Evolutionary conservation across 1,140 invertebrate species (phyloP).

Genomic region (Pinna nobilis): DNA sequence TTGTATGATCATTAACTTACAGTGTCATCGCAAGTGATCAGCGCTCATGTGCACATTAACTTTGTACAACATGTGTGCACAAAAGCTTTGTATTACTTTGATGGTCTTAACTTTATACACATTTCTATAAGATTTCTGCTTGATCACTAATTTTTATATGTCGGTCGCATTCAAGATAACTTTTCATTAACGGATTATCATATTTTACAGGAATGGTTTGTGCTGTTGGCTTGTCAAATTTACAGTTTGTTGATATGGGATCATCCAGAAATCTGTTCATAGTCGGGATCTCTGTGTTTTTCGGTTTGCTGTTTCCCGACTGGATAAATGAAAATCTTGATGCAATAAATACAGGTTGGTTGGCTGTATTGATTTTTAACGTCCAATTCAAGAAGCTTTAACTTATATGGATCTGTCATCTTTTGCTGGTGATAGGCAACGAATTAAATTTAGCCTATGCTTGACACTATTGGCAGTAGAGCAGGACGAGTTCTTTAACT

Average conservation of each 20-base stretch:
- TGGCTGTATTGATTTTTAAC: too few species aligned
- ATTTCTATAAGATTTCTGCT: not conserved
- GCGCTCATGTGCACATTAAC: not conserved
- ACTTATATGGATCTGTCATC: not conserved
- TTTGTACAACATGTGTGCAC: not conserved
- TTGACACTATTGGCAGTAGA: not conserved
- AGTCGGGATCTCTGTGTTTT: slow-evolving; percentile 89
- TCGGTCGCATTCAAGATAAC: not conserved
- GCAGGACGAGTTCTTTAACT: not conserved
- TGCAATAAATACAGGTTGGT: slow-evolving; percentile 81
- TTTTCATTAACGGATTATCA: too few species aligned
- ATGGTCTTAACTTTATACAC: not conserved
- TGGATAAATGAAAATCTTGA: slow-evolving; percentile 81
- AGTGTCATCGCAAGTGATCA: not conserved
- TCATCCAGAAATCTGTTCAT: slow-evolving; percentile 89
- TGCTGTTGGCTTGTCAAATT: slow-evolving; percentile 80
- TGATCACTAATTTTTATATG: not conserved
- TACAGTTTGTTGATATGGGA: slow-evolving; percentile 89
- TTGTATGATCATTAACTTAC: too few species aligned
- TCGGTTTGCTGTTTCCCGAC: slow-evolving; percentile 85
- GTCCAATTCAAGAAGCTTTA: not conserved
- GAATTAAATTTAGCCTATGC: not conserved
- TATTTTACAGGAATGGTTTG: slow-evolving; percentile 60
- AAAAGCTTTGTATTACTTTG: not conserved
- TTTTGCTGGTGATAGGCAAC: not conserved